Evolutionary conservation across 2,797 vertebrate species (phyloP).

Genomic region (Pyrocephalus nanus): DNA sequence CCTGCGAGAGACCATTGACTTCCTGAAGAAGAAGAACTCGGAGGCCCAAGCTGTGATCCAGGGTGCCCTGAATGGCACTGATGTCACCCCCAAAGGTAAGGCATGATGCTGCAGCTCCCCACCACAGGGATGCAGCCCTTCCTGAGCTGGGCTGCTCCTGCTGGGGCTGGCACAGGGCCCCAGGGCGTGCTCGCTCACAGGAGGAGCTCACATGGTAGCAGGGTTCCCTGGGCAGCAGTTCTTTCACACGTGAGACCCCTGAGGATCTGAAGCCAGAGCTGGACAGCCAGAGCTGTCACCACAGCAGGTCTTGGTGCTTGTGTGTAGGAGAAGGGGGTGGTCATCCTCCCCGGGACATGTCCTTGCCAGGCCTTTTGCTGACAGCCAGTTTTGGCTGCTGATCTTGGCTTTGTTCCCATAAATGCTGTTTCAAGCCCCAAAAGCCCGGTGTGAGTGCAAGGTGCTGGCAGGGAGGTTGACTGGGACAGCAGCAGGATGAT

Average conservation of each 20-base stretch:
- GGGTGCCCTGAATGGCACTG: constrained; percentile 86
- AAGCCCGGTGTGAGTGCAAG: background rate
- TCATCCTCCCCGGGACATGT: background rate
- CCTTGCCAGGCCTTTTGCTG: background rate
- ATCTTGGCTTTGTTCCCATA: background rate
- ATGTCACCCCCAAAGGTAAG: constrained; percentile 85
- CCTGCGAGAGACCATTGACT: constrained; percentile 91
- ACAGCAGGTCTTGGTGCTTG: background rate
- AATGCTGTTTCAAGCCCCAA: background rate
- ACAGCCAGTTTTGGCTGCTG: background rate
- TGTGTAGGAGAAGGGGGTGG: too few relatives aligned
- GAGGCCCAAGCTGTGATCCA: constrained; percentile 96
- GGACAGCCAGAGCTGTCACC: background rate
- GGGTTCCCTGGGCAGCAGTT: background rate
- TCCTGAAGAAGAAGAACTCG: constrained; percentile 87
- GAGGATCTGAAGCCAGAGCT: background rate
- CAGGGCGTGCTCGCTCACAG: accelerated
- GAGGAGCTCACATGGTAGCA: background rate
- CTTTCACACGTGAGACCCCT: background rate
- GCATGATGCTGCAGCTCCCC: background rate
- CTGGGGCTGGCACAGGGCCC: background rate
- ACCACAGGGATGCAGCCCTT: background rate
- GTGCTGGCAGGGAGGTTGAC: background rate
- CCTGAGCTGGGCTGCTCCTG: background rate
- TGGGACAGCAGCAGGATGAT: background rate